Evolutionary conservation across 2,797 vertebrate species (phyloP), one percentile per base, ranked within the genome.

Genomic region (Schizopygopsis pylzovi): DNA sequence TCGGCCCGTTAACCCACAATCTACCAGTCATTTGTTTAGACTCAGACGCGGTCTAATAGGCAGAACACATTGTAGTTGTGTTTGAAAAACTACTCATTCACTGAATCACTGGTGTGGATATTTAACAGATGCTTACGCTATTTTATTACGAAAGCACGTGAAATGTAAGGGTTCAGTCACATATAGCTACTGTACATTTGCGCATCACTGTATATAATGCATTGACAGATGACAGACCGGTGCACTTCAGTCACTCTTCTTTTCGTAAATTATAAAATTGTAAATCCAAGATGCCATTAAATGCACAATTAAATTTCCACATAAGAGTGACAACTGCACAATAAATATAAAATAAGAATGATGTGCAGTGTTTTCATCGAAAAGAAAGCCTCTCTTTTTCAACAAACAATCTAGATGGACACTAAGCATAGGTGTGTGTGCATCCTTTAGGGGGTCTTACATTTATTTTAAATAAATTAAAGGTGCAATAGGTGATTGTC

Each of bases 1-100:
- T 84, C n/a, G 75, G 75, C 77, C 41, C 10, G 76, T 90, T 90
- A 90, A 90, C 87, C 86, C 86, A 47, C 65, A 61, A 39, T 8
- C 37, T 54, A 15, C 87, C 84, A 84, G 39, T 67, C 78, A 33
- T 39, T 56, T 79, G 47, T 33, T 65, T 45, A 13, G 10, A 16
- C 33, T 61, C 16, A 47, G 25, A 52, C 43, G 1, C 65, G 33
- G n/a, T 16, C 43, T 41, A 39, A 20, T 49, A 11, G 25, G 33
- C 20, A 68, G 45, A 73, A 68, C 72, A 86, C 33, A 25, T 47
- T 67, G 43, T 81, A 54, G 49, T 20, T 67, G 49, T 61, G 47
- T 56, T 56, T 45, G 22, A 20, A 63, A 11, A 47, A 12, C 61
- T 76, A 37, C n/a, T 41, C 61, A 28, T 39, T 25, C 25, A 43